Evolutionary conservation across 2,888 invertebrate genomes (phyloP), one percentile per base, ranked within the genome.

Genomic region (Acrobasis suavella): DNA sequence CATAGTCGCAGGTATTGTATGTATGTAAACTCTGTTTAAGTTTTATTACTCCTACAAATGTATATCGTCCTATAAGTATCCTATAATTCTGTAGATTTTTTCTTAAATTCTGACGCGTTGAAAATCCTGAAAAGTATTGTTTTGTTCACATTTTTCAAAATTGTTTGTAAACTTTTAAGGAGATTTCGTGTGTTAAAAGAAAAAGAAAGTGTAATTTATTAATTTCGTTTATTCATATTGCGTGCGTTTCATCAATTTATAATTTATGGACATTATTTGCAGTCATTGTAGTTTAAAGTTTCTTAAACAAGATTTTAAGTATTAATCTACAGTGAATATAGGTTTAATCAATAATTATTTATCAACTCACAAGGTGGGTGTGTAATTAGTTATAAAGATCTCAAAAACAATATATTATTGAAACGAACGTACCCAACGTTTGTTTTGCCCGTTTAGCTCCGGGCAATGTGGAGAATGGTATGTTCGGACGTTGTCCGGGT

Each of bases 341-440:
- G 46, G n/a, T 7, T 14, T 46, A 14, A 46, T 46, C 46, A 42
- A 56, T 56, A 17, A 64, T 66, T 64, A 66, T 64, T 66, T 66
- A 67, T 67, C 22, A 56, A 62, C 69, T 65, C 62, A 72, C 74
- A 65, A 66, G 70, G 75, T 73, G 68, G 69, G 69, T 68, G 42
- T 64, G 51, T 64, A 62, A 56, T 51, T 51, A 52, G 59, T 50
- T 60, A 51, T 60, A 52, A 51, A 51, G 60, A 60, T 60, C 60
- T 60, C 60, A 60, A 17, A 58, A 62, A 54, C 52, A 39, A 52
- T 51, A 60, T 39, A 51, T 60, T 38, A 59, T 50, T 58, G 58
- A 38, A 42, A 17, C 17, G 9, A 22, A 46, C 38, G 55, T 39
- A 9, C 6, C 39, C 16, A 14, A 16, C 14, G 42, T 56, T 17